Evolutionary conservation across 2,888 invertebrate genomes (phyloP).

Genomic region (Pandemis corylana): DNA sequence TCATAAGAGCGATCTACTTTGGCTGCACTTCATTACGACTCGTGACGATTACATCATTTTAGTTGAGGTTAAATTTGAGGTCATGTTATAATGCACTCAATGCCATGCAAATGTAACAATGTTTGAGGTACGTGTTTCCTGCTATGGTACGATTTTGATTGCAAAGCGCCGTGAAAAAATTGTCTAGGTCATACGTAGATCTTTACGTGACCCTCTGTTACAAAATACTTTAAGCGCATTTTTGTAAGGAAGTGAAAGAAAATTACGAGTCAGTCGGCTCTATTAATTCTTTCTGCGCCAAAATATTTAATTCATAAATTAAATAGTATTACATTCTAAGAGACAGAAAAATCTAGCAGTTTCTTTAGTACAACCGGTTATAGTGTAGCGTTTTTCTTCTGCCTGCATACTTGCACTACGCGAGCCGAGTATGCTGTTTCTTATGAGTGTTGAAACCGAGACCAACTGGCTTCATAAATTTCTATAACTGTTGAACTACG

Average conservation of each 20-base stretch:
- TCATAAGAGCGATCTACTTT: conserved; percentile 23
- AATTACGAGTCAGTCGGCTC: too few relatives aligned
- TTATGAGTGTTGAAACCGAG: neutral
- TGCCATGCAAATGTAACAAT: conserved; percentile 18
- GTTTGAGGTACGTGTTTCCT: neutral
- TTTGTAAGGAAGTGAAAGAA: too few relatives aligned
- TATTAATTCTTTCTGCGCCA: neutral
- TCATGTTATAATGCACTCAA: conserved; percentile 29
- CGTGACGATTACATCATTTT: conserved; percentile 28
- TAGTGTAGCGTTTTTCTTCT: neutral
- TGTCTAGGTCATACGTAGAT: neutral
- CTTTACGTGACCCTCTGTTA: neutral
- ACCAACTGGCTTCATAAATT: conserved; percentile 2
- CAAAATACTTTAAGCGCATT: neutral
- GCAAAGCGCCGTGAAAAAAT: neutral
- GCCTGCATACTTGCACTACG: neutral
- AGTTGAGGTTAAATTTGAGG: conserved; percentile 35
- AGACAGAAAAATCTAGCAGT: neutral
- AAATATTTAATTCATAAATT: neutral
- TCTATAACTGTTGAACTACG: neutral
- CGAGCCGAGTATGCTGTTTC: neutral
- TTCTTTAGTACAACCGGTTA: neutral
- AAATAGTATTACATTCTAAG: neutral
- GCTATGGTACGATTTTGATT: neutral
- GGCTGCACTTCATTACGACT: conserved; percentile 15